These are phyloP conservation scores for Temnothorax rugatulus DNA, from an alignment of 2,888 invertebrate species.

Conservation along the genomic window DNA sequence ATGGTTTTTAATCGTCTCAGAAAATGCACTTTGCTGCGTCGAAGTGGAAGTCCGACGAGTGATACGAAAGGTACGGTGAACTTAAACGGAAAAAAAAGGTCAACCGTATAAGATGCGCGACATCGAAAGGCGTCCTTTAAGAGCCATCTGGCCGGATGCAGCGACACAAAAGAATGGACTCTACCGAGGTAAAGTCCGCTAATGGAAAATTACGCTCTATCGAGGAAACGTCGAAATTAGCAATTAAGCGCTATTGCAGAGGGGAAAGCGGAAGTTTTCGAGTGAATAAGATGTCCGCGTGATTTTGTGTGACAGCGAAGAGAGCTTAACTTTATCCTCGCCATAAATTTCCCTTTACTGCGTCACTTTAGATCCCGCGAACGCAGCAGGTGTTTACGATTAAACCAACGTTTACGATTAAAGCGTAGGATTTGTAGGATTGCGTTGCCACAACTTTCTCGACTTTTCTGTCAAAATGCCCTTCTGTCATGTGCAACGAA, in stretches of 20 bases:
- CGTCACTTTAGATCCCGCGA: conserved; percentile 23
- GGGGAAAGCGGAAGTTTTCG: conserved; percentile 3
- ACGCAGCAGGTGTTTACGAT: conserved; percentile 38
- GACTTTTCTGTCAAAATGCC: neutral
- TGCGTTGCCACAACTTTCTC: neutral
- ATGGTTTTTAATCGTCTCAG: conserved; percentile 12
- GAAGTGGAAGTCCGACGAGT: neutral
- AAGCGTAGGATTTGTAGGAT: conserved; percentile 21
- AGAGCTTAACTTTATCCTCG: conserved; percentile 36
- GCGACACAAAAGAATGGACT: neutral
- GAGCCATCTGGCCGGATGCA: neutral
- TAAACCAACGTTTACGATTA: conserved; percentile 26
- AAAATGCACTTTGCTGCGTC: neutral
- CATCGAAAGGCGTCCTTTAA: conserved; percentile 4
- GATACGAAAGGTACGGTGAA: neutral
- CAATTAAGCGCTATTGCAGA: conserved; percentile 35
- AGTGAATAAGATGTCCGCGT: conserved; percentile 14
- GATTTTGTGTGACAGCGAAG: conserved; percentile 9
- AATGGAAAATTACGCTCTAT: conserved; percentile 47
- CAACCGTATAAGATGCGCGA: neutral
- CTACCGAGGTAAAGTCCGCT: neutral
- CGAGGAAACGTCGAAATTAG: conserved; percentile 24
- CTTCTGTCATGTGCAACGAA: neutral
- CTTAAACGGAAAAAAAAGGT: conserved; percentile 4
- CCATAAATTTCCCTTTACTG: conserved; percentile 44